Evolutionary conservation across 2,888 invertebrate genomes (phyloP), one percentile per base, ranked within the genome.

Genomic region (Drosophila ezoana): DNA sequence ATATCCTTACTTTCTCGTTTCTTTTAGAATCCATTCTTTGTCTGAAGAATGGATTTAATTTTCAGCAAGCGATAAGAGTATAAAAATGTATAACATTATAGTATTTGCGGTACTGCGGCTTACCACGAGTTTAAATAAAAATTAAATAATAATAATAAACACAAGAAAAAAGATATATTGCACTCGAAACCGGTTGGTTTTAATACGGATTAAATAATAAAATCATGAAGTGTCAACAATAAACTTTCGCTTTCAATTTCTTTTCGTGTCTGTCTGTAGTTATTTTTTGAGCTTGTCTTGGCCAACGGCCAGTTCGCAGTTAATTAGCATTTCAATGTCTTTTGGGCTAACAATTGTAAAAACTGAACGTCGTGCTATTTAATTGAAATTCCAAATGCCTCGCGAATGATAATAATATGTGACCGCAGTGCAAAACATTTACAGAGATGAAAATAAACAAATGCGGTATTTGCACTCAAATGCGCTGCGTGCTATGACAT

Each of bases 191-290:
- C 28, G 28, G 28, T 28, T 28, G 28, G 28, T 28, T 28, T 40
- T 10, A 28, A 33, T 40, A 23, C 56, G 40, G 70, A 57, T 75
- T 62, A 75, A 75, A 70, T 62, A 76, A 76, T 43, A 45, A 59
- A 41, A 37, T 38, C 38, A 64, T 73, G n/a, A 64, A 60, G 72
- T 51, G 14, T 16, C 4, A 28, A 52, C 48, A 38, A 43, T 16
- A 61, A 61, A 81, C 81, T 81, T 81, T 81, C 87, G 87, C 87
- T 81, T 78, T 87, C 66, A 87, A 86, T 86, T 81, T 86, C 81
- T 65, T 72, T 65, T 44, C 35, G 37, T 8, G 41, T 52, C 23
- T 52, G 61, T 60, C 48, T 60, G 8, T 28, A 38, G 23, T 35
- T n/a, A n/a, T n/a, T n/a, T n/a, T 64, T 47, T 54, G 52, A 43